Evolutionary conservation across 2,113 vertebrate species (phyloP).

Genomic region (Maccullochella peelii): DNA sequence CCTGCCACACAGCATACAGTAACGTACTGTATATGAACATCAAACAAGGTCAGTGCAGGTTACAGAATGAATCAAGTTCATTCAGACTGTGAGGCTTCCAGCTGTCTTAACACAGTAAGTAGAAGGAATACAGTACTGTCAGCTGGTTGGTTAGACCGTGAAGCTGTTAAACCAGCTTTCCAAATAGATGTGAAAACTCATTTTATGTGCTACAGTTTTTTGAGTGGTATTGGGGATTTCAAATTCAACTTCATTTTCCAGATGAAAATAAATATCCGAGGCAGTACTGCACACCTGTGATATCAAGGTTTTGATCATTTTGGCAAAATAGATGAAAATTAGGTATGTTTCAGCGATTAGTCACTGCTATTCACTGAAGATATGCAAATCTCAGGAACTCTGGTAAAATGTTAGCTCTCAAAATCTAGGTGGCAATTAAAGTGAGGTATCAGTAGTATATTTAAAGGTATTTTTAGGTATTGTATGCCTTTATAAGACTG

Average conservation of each 20-base stretch:
- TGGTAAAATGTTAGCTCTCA: not conserved
- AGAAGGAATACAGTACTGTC: not conserved
- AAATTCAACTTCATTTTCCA: not conserved
- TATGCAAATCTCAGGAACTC: not conserved
- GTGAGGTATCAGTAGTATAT: not conserved
- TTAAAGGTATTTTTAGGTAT: not conserved
- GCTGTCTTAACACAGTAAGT: not conserved
- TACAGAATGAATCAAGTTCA: constrained; percentile 73
- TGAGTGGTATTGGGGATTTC: not conserved
- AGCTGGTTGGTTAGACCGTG: not conserved
- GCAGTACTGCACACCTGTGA: not conserved
- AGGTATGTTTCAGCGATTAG: not conserved
- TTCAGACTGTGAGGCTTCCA: constrained; percentile 68
- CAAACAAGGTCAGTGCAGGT: constrained; percentile 4
- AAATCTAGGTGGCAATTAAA: no score
- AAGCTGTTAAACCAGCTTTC: not conserved
- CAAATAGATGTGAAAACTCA: not conserved
- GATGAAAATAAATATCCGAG: not conserved
- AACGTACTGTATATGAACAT: constrained; percentile 32
- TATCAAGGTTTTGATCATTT: not conserved
- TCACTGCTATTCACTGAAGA: not conserved
- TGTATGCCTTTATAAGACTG: not conserved
- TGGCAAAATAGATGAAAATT: not conserved
- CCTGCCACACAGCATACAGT: constrained; percentile 20
- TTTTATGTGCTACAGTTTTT: not conserved